Evolutionary conservation across 2,797 vertebrate genomes (phyloP), one percentile per base, ranked within the genome.

Genomic region (Neosilurus hyrtlii): DNA sequence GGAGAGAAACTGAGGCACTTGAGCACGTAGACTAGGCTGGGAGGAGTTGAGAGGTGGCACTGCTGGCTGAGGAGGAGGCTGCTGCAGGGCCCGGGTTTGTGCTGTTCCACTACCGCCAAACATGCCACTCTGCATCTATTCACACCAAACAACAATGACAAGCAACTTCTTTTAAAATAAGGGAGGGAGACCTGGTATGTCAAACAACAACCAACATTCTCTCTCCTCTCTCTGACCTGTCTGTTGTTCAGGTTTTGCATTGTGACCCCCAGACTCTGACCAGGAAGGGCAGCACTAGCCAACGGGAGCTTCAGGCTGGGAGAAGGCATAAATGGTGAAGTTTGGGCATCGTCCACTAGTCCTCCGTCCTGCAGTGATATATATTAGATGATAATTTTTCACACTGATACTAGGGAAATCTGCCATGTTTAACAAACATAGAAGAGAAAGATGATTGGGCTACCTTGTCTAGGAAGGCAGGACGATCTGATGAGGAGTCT

Each of bases 1-100:
- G 97, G 97, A 97, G 95, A 98, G 96, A 98, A 99, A 98, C 96
- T 96, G 97, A 99, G 98, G 97, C 97, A 99, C 97, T 99, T 99
- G 98, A 97, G 98, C 97, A 92, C 97, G 97, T 96, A 98, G 96
- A 96, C 95, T 96, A 97, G 98, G 97, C 97, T 99, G 97, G 97
- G 97, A 96, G 95, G 97, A 97, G 94, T 94, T 96, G 93, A 97
- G 97, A 78, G 76, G 61, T 52, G 76, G 76, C 76, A 78, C 76
- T 78, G 61, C 76, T 96, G 97, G 95, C 94, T 94, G 94, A 91
- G 93, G 93, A 91, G 92, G 93, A 61, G 86, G 94, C 76, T 78
- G 76, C 43, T 78, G 76, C 76, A 65, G 61, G 95, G 95, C 96
- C 96, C 97, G 96, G 94, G 95, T 94, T 96, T 97, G 97, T 96